These are phyloP conservation scores for Polyergus mexicanus DNA, from an alignment of 1,140 invertebrate genomes.

Conservation along the genomic window DNA sequence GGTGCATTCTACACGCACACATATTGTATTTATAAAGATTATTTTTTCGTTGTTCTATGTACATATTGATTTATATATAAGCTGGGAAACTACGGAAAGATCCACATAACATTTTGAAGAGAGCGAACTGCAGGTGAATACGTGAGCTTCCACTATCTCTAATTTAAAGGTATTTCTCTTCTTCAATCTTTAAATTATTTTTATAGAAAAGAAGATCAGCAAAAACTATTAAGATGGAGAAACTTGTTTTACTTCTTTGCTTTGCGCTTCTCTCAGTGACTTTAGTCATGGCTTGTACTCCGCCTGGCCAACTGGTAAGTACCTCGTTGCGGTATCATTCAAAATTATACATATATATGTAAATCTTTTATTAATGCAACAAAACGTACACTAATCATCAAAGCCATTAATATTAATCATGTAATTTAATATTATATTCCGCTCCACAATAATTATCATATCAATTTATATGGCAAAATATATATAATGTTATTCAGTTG, in stretches of 20 bases:
- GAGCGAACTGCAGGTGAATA: conserved; percentile 31
- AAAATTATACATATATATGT: background rate
- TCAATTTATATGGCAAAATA: too few species aligned
- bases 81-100: too few species aligned
- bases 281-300: conserved; percentile 46
- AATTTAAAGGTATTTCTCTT: background rate
- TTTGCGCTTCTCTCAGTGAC: conserved; percentile 49
- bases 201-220: background rate
- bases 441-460: too few species aligned
- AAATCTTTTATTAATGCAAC: background rate
- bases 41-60: background rate
- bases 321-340: background rate
- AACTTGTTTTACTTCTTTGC: conserved; percentile 61
- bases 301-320: conserved; percentile 62
- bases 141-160: background rate
- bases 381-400: background rate
- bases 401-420: conserved; percentile 3
- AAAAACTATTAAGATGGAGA: conserved; percentile 66
- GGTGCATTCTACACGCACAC: background rate
- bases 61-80: conserved; percentile 56
- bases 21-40: conserved; percentile 3
- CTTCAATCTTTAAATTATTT: background rate
- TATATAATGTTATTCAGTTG: too few species aligned
- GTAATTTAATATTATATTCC: background rate
- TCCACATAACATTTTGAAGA: conserved; percentile 1